phyloP scores from a whole-genome alignment of 2,797 vertebrate species.

The Pelochelys cantorii region DNA sequence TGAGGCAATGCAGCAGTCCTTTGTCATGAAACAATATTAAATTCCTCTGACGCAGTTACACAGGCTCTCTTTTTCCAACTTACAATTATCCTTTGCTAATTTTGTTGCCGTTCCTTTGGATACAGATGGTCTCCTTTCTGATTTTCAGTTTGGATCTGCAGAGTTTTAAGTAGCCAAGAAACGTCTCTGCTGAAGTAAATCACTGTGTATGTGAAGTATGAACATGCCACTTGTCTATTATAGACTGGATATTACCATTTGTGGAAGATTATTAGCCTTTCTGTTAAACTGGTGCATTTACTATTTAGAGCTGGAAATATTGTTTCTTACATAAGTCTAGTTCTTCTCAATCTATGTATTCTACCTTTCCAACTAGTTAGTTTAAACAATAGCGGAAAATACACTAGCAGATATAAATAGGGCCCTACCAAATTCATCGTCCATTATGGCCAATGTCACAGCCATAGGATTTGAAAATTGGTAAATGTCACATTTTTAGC shows the following conservation, averaged over 20 bases:
- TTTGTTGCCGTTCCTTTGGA: background rate
- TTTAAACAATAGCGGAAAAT: background rate
- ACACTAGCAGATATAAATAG: background rate
- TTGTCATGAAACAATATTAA: background rate
- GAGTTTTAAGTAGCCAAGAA: background rate
- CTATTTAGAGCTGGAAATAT: background rate
- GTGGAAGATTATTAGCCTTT: fast-evolving
- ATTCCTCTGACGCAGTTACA: background rate
- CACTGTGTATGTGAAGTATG: fast-evolving
- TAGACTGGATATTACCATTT: background rate
- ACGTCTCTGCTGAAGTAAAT: background rate
- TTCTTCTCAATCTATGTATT: background rate
- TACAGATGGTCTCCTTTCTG: background rate
- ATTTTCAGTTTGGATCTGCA: background rate
- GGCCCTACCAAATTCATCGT: too few relatives aligned
- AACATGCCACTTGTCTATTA: background rate
- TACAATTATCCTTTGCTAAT: background rate
- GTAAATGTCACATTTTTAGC: too few relatives aligned
- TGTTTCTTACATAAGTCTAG: fast-evolving
- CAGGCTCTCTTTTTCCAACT: background rate
- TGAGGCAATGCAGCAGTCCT: background rate
- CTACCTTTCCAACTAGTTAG: background rate
- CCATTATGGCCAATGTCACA: too few relatives aligned
- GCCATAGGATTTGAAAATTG: too few relatives aligned
- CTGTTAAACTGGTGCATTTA: background rate